A percentile compares a stretch with the other conserved stretches of the same genome.
These are phyloP conservation scores for Chaetoderma sp. DNA, from an alignment of 2,888 invertebrate species.

Conservation along the genomic window DNA sequence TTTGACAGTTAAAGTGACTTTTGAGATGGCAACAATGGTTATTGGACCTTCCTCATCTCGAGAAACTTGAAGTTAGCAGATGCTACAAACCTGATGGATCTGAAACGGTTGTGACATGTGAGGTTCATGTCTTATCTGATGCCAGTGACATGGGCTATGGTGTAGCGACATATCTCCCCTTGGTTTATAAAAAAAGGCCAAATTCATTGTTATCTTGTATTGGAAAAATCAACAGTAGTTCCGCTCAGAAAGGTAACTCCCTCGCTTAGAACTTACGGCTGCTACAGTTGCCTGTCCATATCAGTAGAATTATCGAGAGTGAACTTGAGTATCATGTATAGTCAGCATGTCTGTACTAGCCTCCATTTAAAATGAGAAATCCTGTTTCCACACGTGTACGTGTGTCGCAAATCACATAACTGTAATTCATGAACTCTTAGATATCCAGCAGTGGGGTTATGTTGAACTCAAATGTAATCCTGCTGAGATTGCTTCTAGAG, in stretches of 20 bases:
- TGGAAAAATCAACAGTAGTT: slow-evolving; percentile 31
- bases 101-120: slow-evolving; percentile 4
- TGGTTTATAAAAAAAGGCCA: slow-evolving; percentile 9
- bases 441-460: slow-evolving; percentile 8
- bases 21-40: slow-evolving; percentile 22
- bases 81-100: slow-evolving; percentile 33
- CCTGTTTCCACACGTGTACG: slow-evolving; percentile 35
- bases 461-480: slow-evolving; percentile 8
- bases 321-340: slow-evolving; percentile 19
- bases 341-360: slow-evolving; percentile 23
- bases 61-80: slow-evolving; percentile 25
- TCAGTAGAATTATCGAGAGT: slow-evolving; percentile 6
- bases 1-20: too few species aligned
- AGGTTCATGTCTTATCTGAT: slow-evolving; percentile 34
- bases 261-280: slow-evolving; percentile 33
- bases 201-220: slow-evolving; percentile 31
- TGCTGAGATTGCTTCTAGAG: slow-evolving; percentile 22
- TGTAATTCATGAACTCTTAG: slow-evolving; percentile 22
- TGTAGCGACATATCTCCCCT: slow-evolving; percentile 24
- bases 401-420: slow-evolving; percentile 29
- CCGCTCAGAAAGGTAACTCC: slow-evolving; percentile 23
- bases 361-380: slow-evolving; percentile 12
- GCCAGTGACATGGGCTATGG: slow-evolving; percentile 35
- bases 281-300: slow-evolving; percentile 20
- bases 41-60: slow-evolving; percentile 7